Base-by-base conservation (phyloP, 1,140 invertebrate genomes). In the Schlechtendalia chinensis region DNA sequence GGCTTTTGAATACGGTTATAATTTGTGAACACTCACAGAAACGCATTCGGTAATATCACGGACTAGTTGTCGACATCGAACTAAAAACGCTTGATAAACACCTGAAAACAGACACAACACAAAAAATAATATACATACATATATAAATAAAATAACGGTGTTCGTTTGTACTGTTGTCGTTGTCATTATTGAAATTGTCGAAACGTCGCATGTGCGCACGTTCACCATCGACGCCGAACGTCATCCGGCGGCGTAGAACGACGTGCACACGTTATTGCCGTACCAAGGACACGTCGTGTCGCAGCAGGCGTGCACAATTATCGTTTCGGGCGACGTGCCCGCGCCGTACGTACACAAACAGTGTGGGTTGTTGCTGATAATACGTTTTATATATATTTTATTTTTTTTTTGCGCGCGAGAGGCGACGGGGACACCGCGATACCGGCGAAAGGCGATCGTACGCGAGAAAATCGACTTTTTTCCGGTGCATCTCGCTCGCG, bases 61-160 rank as follows among this genome's bases (percentile, higher is more conserved):
- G 58, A 63, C 58, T 79, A 79, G 75, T 58, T 79, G 75, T 79
- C 75, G 58, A 63, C 56, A 79, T 79, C 61, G 39, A 79, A 79
- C 75, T 79, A 79, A 79, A 79, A 59, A 16, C 47, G 61, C 61
- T 79, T 79, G 75, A n/a, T n/a, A n/a, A n/a, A n/a, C 75, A 79
- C 75, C 75, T 79, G 75, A 61, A 79, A 79, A 59, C 3, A 56
- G 32, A 75, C 47, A 32, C 17, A 27, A 54, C n/a, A n/a, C n/a
- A n/a, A n/a, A n/a, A n/a, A n/a, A n/a, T n/a, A n/a, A n/a, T n/a
- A n/a, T n/a, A n/a, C n/a, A n/a, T n/a, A 29, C 29, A 72, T 53
- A 12, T 17, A 53, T 50, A 19, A 5, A 71, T 50, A 71, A 24
- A 24, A 53, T 27, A 27, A 39, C 45, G n/a, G 47, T 53, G 17